Percentiles rank a stretch among this genome's conserved stretches.
phyloP scores from a whole-genome alignment of 2,888 invertebrate genomes.

The Pedicia rivosa region DNA sequence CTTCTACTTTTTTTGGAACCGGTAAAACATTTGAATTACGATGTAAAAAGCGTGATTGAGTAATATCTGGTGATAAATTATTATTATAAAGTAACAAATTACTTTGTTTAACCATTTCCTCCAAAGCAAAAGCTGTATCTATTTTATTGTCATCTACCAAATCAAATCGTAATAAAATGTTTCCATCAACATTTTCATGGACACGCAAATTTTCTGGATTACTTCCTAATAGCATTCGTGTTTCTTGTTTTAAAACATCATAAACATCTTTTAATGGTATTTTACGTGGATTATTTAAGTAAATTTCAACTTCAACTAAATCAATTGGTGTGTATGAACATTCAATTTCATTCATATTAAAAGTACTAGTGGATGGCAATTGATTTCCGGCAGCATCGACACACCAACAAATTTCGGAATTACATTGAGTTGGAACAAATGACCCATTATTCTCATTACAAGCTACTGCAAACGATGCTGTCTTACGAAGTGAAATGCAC shows the following conservation, averaged over 20 bases:
- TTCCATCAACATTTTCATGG: constrained; percentile 34
- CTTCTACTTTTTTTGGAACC: constrained; percentile 19
- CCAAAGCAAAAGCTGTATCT: constrained; percentile 62
- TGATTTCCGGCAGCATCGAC: constrained; percentile 72
- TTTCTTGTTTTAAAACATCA: constrained; percentile 30
- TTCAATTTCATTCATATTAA: constrained; percentile 36
- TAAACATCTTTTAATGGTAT: constrained; percentile 33
- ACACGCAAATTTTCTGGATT: constrained; percentile 37
- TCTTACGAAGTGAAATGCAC: constrained; percentile 32
- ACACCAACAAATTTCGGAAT: constrained; percentile 60
- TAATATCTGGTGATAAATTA: constrained; percentile 40
- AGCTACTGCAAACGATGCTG: constrained; percentile 33
- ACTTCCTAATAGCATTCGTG: constrained; percentile 28
- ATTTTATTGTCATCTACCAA: constrained; percentile 57
- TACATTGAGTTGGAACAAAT: constrained; percentile 62
- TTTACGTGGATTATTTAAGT: constrained; percentile 44
- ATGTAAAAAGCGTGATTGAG: constrained; percentile 45
- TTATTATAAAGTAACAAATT: constrained; percentile 22
- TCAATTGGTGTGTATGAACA: constrained; percentile 54
- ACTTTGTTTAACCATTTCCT: constrained; percentile 47
- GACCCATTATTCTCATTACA: constrained; percentile 52
- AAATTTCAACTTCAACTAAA: constrained; percentile 57
- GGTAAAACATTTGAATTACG: constrained; percentile 20
- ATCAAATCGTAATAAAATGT: constrained; percentile 39
- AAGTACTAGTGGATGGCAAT: constrained; percentile 41